These are phyloP conservation scores for Helobdella robusta DNA, from an alignment of 2,888 invertebrate genomes.

Conservation along the genomic window DNA sequence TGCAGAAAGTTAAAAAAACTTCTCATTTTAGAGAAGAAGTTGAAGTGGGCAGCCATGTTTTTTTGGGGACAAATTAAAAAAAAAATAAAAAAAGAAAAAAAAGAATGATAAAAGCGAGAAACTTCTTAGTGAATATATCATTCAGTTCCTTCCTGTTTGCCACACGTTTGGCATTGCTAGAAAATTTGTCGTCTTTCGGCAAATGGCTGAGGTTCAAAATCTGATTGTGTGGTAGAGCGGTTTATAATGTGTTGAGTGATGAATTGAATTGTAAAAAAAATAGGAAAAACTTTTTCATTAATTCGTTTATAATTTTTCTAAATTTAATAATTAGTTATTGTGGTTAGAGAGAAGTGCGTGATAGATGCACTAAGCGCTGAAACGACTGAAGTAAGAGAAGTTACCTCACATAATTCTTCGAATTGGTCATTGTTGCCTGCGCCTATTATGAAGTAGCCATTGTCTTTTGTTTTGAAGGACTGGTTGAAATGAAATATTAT, in stretches of 20 bases:
- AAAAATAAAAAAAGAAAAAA: too few species aligned
- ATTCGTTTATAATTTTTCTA: not conserved
- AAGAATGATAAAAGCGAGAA: too few species aligned
- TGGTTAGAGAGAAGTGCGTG: not conserved
- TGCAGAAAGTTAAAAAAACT: too few species aligned
- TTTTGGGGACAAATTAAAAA: too few species aligned
- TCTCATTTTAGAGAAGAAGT: too few species aligned
- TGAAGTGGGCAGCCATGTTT: too few species aligned
- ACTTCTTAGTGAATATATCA: conserved; percentile 10
- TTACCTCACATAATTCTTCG: conserved; percentile 41
- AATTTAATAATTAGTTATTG: not conserved
- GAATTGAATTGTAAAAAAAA: too few species aligned
- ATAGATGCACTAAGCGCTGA: not conserved
- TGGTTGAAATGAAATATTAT: too few species aligned
- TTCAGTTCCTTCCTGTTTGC: conserved; percentile 64
- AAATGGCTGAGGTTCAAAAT: conserved; percentile 31
- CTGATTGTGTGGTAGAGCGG: too few species aligned
- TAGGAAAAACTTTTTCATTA: too few species aligned
- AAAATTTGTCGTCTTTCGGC: conserved; percentile 16
- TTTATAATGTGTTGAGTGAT: too few species aligned
- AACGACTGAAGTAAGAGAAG: conserved; percentile 5
- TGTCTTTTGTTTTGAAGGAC: conserved; percentile 68
- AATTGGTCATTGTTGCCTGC: conserved; percentile 64
- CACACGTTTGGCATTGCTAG: conserved; percentile 66
- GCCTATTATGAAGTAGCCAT: conserved; percentile 67